These are phyloP conservation scores for Psittacula derbiana DNA, from an alignment of 2,797 vertebrate species.

Conservation along the genomic window DNA sequence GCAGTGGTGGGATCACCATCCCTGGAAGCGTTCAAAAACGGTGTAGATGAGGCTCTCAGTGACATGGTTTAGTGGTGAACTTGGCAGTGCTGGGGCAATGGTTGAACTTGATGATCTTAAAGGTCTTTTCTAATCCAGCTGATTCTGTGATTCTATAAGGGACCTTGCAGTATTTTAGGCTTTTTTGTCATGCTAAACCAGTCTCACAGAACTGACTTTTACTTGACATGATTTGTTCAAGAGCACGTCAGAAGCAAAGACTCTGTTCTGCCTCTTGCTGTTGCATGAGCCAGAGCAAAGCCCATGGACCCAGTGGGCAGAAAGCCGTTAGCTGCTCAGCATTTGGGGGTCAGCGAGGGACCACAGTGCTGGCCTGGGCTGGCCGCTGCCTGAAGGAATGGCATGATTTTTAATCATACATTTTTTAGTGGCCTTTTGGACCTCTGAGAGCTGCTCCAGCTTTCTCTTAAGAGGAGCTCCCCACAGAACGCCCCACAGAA, in stretches of 20 bases:
- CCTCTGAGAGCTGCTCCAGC: background rate
- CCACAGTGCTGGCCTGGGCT: rapidly evolving
- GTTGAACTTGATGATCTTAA: background rate
- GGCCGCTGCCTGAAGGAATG: background rate
- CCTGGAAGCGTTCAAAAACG: background rate
- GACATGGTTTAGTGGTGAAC: background rate
- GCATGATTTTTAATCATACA: background rate
- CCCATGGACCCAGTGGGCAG: rapidly evolving
- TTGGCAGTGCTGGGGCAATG: background rate
- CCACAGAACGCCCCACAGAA: rapidly evolving
- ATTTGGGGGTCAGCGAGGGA: rapidly evolving
- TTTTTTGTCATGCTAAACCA: rapidly evolving
- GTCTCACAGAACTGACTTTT: rapidly evolving
- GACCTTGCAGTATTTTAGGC: background rate
- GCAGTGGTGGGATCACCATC: background rate
- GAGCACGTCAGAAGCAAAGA: background rate
- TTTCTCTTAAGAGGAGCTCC: background rate
- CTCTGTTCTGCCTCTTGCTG: background rate
- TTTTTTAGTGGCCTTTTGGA: background rate
- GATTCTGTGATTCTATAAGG: background rate
- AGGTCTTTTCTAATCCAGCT: background rate
- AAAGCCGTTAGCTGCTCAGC: background rate
- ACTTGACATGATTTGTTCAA: background rate
- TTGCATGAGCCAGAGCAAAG: background rate
- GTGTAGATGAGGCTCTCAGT: background rate